These are phyloP conservation scores for Micronisus gabar DNA, from an alignment of 2,113 vertebrate species.

Conservation along the genomic window DNA sequence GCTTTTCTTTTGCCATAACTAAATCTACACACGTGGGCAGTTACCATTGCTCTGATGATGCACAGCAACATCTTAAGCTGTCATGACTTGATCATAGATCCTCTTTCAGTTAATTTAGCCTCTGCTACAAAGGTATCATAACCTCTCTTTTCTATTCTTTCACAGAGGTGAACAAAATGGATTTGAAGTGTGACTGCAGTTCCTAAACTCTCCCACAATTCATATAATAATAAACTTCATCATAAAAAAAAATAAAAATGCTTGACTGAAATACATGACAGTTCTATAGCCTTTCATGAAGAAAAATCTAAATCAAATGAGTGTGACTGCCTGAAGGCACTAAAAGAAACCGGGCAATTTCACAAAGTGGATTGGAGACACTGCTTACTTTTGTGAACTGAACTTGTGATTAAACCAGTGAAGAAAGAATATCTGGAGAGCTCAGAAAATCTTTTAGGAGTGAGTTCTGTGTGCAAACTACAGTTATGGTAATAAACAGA, in stretches of 20 bases:
- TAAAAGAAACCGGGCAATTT: not conserved
- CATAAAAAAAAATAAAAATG: not conserved
- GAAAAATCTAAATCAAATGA: not conserved
- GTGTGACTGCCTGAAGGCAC: not conserved
- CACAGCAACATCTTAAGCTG: not conserved
- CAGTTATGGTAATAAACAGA: not conserved
- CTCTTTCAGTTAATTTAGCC: not conserved
- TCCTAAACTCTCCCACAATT: not conserved
- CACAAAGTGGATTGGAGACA: not conserved
- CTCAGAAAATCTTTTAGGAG: not conserved
- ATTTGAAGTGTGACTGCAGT: not conserved
- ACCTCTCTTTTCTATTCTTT: not conserved
- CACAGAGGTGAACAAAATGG: not conserved
- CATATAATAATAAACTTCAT: not conserved
- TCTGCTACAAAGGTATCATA: not conserved
- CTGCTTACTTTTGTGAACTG: not conserved
- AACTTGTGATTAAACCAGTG: not conserved
- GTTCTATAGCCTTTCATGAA: not conserved
- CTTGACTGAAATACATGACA: not conserved
- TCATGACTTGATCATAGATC: not conserved
- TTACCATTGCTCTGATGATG: not conserved
- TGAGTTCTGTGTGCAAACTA: not conserved
- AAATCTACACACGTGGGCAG: not conserved
- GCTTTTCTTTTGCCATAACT: not conserved
- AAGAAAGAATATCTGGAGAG: not conserved